These are phyloP conservation scores for Anastrepha obliqua DNA, from an alignment of 1,140 invertebrate genomes.

Conservation along the genomic window DNA sequence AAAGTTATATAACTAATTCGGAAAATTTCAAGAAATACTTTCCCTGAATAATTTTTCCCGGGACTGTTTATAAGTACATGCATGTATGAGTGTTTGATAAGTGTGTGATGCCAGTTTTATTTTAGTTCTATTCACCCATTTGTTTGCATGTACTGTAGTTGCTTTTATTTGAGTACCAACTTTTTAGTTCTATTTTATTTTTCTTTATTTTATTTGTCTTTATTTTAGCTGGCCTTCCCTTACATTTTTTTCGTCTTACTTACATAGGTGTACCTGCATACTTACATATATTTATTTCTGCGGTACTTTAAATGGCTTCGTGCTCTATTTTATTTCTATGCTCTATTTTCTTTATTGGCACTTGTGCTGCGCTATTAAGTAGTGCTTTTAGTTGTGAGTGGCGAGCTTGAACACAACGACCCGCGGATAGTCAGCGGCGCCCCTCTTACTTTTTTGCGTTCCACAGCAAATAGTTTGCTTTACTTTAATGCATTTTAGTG, in stretches of 20 bases:
- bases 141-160: too few species aligned
- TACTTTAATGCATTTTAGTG: conserved; percentile 50
- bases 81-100: too few species aligned
- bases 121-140: too few species aligned
- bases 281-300: neutral
- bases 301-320: neutral
- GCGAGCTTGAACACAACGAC: neutral
- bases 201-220: neutral
- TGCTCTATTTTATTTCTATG: conserved; percentile 16
- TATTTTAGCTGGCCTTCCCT: neutral
- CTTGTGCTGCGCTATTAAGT: conserved; percentile 17
- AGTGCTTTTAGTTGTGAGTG: neutral
- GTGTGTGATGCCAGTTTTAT: too few species aligned
- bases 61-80: too few species aligned
- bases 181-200: too few species aligned
- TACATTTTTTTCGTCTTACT: neutral
- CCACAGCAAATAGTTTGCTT: neutral
- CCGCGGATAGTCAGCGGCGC: neutral
- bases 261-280: neutral
- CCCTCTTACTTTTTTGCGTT: neutral
- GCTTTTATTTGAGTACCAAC: too few species aligned
- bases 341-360: conserved; percentile 38
- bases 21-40: too few species aligned
- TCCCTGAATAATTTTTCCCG: too few species aligned
- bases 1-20: too few species aligned